A percentile compares a stretch with the other conserved stretches of the same genome.
These are phyloP conservation scores for Ramphastos sulfuratus DNA, from an alignment of 2,113 vertebrate species.

Conservation along the genomic window DNA sequence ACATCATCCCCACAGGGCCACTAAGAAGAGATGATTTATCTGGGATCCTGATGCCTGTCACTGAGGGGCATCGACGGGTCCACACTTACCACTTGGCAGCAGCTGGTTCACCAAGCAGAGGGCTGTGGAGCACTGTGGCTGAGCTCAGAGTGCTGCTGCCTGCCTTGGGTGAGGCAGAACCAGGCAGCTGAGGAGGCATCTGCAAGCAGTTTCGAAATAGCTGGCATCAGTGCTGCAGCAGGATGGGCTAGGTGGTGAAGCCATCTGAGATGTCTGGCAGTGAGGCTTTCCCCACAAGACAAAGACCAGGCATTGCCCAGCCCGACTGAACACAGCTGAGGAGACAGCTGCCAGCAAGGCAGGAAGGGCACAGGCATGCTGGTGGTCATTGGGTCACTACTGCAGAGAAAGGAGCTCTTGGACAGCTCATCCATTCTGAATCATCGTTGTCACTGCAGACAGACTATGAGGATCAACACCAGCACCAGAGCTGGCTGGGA, in stretches of 20 bases:
- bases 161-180: neutral
- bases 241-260: neutral
- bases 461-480: neutral
- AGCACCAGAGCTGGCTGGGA: neutral
- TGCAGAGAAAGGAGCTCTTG: neutral
- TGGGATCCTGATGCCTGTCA: neutral
- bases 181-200: neutral
- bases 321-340: neutral
- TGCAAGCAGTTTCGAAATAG: neutral
- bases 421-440: neutral
- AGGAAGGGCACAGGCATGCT: accelerated
- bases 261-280: neutral
- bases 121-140: neutral
- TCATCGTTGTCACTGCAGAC: accelerated
- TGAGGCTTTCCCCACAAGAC: neutral
- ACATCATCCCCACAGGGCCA: neutral
- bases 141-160: neutral
- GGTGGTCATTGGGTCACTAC: accelerated
- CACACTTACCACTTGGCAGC: neutral
- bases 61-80: accelerated
- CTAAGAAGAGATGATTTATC: neutral
- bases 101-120: neutral
- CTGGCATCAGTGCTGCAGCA: neutral
- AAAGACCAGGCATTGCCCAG: neutral
- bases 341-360: neutral